Evolutionary conservation across 2,888 invertebrate genomes (phyloP), one percentile per base, ranked within the genome.

Genomic region (Torymus tubicola): DNA sequence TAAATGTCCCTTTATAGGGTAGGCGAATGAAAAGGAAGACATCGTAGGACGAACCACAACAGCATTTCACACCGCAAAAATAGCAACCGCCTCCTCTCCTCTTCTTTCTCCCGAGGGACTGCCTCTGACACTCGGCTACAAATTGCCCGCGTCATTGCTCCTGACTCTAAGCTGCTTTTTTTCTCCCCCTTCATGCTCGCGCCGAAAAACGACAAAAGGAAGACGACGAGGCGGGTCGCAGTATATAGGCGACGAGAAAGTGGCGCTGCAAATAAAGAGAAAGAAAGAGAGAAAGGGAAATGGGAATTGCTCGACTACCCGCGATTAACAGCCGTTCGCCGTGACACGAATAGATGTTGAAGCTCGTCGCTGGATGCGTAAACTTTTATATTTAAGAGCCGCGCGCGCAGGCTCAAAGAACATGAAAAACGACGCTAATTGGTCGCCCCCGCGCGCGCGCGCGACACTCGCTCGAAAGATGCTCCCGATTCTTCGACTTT

Each of bases 71-170:
- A n/a, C 55, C 85, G 87, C 89, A 85, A 89, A 90, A 89, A 90
- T 90, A 89, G 90, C 89, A 90, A 88, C 88, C 85, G 87, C 87
- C 86, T 81, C 78, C 68, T 52, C 24, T 64, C 69, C n/a, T 67
- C 60, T 55, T 53, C 21, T n/a, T 24, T 21, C 53, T n/a, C 16
- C 12, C 8, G 42, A 70, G 80, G 76, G 76, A 50, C 55, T 85
- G 83, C 81, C 81, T 86, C 87, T 89, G 89, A 90, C 90, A 89
- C 87, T 88, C 86, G 84, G 87, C 88, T 90, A 90, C 90, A 90
- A 90, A 90, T 90, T 90, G 89, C 86, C 87, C 89, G 87, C 87
- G 88, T 89, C 89, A 90, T 89, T 89, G 87, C 87, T 78, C 64
- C 50, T 69, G 53, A 70, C 72, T 75, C 63, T 24, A 64, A 75